Percentiles rank a stretch among this genome's conserved stretches.
Conservation (phyloP, 2,888 invertebrate species). For the Oscheius onirici region DNA sequence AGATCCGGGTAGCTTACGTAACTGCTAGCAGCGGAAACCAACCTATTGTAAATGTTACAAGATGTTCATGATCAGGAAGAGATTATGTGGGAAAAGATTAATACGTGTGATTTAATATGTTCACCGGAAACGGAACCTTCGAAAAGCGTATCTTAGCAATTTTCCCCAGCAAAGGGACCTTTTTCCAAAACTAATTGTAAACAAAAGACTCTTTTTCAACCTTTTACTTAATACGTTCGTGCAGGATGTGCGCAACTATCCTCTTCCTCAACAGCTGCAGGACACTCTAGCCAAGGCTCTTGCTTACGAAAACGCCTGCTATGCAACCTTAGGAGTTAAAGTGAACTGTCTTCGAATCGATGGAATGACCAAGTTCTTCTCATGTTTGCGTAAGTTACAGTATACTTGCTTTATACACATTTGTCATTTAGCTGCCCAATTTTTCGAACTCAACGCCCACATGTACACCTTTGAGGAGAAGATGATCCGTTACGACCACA, state of each 20-base stretch:
- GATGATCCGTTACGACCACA: neutral
- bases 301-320: neutral
- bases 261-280: neutral
- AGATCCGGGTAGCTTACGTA: neutral
- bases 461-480: neutral
- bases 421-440: neutral
- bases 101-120: no score
- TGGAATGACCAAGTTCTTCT: conserved; percentile 1
- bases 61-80: no score
- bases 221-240: no score
- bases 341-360: neutral
- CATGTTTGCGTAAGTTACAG: neutral
- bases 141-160: no score
- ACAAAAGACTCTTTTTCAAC: no score
- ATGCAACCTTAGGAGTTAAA: neutral
- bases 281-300: neutral
- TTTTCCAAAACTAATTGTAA: no score
- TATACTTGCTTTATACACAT: neutral
- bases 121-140: no score
- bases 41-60: no score
- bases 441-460: neutral
- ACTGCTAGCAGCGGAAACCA: no score
- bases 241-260: neutral
- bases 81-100: no score
- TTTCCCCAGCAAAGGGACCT: no score